phyloP scores from a whole-genome alignment of 2,888 invertebrate genomes.

The Caenorhabditis wallacei region DNA sequence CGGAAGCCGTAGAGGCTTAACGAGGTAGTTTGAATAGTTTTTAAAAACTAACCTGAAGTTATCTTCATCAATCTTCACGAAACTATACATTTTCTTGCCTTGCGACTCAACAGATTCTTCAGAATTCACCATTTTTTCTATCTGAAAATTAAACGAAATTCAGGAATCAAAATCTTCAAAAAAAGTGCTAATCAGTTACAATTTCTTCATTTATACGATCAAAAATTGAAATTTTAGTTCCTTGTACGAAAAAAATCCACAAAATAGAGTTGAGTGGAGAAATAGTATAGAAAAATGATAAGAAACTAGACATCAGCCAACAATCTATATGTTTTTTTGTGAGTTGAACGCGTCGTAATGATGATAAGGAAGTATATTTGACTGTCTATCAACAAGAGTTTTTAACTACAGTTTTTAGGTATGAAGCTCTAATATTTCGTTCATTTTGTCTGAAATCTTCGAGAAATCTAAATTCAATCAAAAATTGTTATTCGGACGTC shows the following conservation, averaged over 20 bases:
- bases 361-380: conserved; percentile 8
- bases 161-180: neutral
- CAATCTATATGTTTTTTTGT: conserved; percentile 5
- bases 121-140: neutral
- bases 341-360: neutral
- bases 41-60: conserved; percentile 58
- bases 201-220: conserved; percentile 2
- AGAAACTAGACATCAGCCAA: neutral
- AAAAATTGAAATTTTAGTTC: neutral
- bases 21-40: too few species aligned
- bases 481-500: too few species aligned
- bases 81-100: conserved; percentile 46
- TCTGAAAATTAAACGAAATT: neutral
- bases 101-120: conserved; percentile 9
- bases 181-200: neutral
- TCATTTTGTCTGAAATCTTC: neutral
- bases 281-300: conserved; percentile 17
- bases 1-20: too few species aligned
- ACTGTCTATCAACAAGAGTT: neutral
- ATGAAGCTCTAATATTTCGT: neutral
- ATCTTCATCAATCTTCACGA: conserved; percentile 57
- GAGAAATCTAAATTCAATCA: too few species aligned
- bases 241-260: conserved; percentile 23
- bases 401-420: neutral
- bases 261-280: neutral